A percentile compares a stretch with the other conserved stretches of the same genome.
Conservation (phyloP, 2,797 vertebrate species). For the Microctenopoma stevenorrisi region DNA sequence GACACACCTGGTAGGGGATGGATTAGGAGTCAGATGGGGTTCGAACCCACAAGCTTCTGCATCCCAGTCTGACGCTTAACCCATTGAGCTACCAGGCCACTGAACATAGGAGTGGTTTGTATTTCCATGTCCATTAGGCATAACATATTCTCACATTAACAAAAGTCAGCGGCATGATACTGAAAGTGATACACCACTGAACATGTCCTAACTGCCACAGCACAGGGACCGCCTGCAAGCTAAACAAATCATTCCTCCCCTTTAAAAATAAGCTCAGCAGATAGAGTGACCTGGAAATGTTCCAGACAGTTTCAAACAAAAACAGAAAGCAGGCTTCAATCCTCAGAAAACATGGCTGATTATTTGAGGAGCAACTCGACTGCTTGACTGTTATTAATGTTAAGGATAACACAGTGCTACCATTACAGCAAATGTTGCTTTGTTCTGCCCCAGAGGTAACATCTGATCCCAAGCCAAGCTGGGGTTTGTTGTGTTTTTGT, state of each 20-base stretch:
- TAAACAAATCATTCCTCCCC: conserved; percentile 17
- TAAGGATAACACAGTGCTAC: not conserved
- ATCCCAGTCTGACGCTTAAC: no score
- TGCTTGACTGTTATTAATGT: conserved; percentile 30
- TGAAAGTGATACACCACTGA: conserved; percentile 5
- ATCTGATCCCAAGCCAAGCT: conserved; percentile 6
- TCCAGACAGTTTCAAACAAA: conserved; percentile 28
- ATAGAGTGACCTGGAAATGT: conserved; percentile 41
- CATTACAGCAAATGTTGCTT: conserved; percentile 13
- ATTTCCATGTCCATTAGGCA: not conserved
- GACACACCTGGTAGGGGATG: no score
- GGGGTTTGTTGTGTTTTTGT: conserved; percentile 33
- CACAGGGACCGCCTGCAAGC: not conserved
- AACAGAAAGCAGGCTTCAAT: conserved; percentile 13
- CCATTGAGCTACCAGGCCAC: no score
- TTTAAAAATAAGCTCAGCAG: conserved; percentile 29
- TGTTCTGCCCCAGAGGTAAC: not conserved
- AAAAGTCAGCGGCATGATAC: not conserved
- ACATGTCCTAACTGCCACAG: conserved; percentile 9
- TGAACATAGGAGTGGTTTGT: no score
- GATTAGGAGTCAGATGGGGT: no score
- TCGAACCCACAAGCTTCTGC: no score
- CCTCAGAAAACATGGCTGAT: conserved; percentile 4
- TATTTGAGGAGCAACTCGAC: conserved; percentile 7
- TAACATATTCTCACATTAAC: conserved; percentile 3